Percentiles rank a stretch among this genome's conserved stretches.
These are phyloP conservation scores for Eulemur macaco DNA, from an alignment of 2,113 vertebrate species.

Conservation along the genomic window DNA sequence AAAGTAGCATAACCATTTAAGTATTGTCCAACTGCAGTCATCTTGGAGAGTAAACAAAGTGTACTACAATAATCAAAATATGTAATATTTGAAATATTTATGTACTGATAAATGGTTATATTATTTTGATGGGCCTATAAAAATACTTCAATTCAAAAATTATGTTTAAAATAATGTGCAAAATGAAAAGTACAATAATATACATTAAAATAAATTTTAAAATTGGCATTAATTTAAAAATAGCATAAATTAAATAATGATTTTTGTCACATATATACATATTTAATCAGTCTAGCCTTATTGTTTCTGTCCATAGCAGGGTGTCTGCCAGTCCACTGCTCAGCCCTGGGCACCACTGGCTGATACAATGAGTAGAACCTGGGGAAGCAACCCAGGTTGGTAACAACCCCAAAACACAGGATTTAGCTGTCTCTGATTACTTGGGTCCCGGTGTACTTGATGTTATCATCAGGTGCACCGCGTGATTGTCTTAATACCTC, in stretches of 20 bases:
- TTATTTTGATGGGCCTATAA: neutral
- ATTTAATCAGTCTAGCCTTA: neutral
- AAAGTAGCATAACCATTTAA: neutral
- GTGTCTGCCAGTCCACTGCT: neutral
- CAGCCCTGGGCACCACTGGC: neutral
- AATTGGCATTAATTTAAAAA: neutral
- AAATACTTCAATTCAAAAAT: neutral
- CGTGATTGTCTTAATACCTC: neutral
- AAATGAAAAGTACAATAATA: neutral
- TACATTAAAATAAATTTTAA: neutral
- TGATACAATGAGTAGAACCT: too few species aligned
- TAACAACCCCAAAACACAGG: neutral
- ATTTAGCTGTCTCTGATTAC: neutral
- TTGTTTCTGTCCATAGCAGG: accelerated
- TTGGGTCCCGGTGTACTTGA: neutral
- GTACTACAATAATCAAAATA: neutral
- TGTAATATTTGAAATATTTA: neutral
- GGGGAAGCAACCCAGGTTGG: too few species aligned
- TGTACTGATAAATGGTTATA: neutral
- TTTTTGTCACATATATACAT: neutral
- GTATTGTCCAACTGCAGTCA: neutral
- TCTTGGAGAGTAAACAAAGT: neutral
- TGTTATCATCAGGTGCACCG: neutral
- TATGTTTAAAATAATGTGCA: neutral
- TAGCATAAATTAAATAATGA: neutral